phyloP scores from a whole-genome alignment of 2,888 invertebrate genomes.

The Lasioglossum oenotherae region DNA sequence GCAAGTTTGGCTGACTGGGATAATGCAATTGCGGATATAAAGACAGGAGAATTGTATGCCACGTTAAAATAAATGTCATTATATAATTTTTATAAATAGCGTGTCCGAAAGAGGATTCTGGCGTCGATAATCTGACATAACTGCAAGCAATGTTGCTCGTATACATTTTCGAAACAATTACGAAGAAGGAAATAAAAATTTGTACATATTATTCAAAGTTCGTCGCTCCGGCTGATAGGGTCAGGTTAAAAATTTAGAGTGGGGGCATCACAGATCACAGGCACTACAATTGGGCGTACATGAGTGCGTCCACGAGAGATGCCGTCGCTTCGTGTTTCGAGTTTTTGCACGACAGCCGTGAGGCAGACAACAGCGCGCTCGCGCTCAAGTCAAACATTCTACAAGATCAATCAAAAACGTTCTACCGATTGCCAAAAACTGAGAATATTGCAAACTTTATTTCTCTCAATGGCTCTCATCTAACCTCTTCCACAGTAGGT shows the following conservation, averaged over 20 bases:
- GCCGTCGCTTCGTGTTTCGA: constrained; percentile 70
- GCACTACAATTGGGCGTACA: constrained; percentile 60
- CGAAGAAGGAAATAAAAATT: constrained; percentile 14
- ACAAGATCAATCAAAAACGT: constrained; percentile 32
- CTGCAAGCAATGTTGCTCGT: not conserved
- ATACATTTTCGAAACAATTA: not conserved
- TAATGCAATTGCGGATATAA: not conserved
- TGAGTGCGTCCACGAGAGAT: constrained; percentile 69
- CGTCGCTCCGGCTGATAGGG: constrained; percentile 34
- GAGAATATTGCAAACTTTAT: not conserved
- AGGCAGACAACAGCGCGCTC: constrained; percentile 52
- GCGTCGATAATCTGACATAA: not conserved
- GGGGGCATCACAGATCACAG: constrained; percentile 32
- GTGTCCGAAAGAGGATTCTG: not conserved
- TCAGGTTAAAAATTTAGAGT: constrained; percentile 38
- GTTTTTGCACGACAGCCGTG: constrained; percentile 67
- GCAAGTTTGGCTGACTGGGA: not conserved
- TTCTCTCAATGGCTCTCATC: constrained; percentile 43
- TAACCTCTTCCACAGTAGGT: constrained; percentile 71
- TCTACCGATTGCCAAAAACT: constrained; percentile 13
- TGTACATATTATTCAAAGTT: constrained; percentile 26
- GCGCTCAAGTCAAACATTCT: constrained; percentile 51
- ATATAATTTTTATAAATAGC: constrained; percentile 8
- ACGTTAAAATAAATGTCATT: not conserved
- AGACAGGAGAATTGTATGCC: not conserved